phyloP scores from a whole-genome alignment of 2,797 vertebrate genomes.

The Simalia tracyae region DNA sequence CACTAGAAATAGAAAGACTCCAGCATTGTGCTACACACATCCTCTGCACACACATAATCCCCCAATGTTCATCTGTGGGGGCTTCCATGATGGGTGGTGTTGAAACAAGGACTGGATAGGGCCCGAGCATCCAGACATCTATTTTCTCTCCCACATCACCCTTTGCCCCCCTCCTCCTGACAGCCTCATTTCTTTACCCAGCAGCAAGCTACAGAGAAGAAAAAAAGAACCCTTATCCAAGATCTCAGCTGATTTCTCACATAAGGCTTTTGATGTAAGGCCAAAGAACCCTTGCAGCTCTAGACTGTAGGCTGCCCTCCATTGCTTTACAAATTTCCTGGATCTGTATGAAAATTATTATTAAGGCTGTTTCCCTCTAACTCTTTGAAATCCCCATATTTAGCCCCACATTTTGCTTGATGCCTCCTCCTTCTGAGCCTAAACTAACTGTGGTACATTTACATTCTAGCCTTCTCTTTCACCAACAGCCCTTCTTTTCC shows the following conservation, averaged over 20 bases:
- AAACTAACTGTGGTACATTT: background rate
- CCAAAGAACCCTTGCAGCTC: background rate
- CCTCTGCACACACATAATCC: background rate
- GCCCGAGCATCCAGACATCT: background rate
- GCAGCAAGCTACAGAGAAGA: background rate
- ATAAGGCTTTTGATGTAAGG: background rate
- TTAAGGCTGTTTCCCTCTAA: background rate
- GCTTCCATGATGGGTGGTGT: background rate
- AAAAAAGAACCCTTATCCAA: background rate
- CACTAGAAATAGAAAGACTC: constrained; percentile 38
- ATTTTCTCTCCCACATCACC: background rate
- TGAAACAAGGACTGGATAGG: background rate
- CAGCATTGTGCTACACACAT: background rate
- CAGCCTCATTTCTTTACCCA: background rate
- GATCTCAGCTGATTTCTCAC: background rate
- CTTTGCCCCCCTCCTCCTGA: background rate
- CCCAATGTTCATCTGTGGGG: background rate
- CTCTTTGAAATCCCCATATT: background rate
- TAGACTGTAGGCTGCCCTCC: background rate
- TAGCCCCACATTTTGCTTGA: background rate
- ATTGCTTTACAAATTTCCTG: background rate
- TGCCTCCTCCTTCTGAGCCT: background rate
- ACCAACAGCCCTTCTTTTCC: background rate
- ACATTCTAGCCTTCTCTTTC: background rate
- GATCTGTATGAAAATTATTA: background rate